These are phyloP conservation scores for Xenentodon cancila DNA, from an alignment of 2,797 vertebrate species.

Conservation along the genomic window DNA sequence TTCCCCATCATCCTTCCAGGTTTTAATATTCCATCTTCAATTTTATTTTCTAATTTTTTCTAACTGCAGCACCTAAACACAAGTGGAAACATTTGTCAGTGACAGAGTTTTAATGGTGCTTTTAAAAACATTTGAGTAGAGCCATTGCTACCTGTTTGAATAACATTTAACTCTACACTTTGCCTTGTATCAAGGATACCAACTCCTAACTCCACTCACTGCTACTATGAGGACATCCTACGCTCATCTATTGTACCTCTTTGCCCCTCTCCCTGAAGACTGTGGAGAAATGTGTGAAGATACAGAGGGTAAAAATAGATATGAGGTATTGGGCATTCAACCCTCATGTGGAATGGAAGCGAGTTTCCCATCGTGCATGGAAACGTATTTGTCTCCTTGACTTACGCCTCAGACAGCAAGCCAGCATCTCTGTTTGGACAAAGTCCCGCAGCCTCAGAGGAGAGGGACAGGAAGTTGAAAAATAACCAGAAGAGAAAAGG, in stretches of 20 bases:
- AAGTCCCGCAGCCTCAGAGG: constrained; percentile 38
- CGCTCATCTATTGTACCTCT: constrained; percentile 31
- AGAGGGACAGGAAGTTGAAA: constrained; percentile 24
- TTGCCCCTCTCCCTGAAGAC: constrained; percentile 44
- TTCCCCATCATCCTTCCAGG: too few species aligned
- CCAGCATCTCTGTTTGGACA: constrained; percentile 50
- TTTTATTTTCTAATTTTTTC: too few species aligned
- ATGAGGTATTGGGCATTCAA: constrained; percentile 39
- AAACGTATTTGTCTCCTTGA: constrained; percentile 56
- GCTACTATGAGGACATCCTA: constrained; percentile 40
- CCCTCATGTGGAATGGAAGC: constrained; percentile 50
- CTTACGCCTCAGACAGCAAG: constrained; percentile 29
- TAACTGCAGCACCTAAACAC: too few species aligned
- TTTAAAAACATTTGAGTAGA: too few species aligned
- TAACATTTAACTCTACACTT: too few species aligned
- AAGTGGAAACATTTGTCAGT: too few species aligned
- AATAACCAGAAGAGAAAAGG: constrained; percentile 16
- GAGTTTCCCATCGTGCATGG: constrained; percentile 45
- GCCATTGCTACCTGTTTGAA: too few species aligned
- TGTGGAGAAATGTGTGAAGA: constrained; percentile 32
- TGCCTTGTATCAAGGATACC: too few species aligned
- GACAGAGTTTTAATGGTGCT: too few species aligned
- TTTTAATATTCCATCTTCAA: too few species aligned
- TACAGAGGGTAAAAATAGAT: constrained; percentile 64
- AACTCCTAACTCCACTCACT: too few species aligned